These are phyloP conservation scores for Lamellibrachia columna DNA, from an alignment of 2,888 invertebrate genomes.

Conservation along the genomic window DNA sequence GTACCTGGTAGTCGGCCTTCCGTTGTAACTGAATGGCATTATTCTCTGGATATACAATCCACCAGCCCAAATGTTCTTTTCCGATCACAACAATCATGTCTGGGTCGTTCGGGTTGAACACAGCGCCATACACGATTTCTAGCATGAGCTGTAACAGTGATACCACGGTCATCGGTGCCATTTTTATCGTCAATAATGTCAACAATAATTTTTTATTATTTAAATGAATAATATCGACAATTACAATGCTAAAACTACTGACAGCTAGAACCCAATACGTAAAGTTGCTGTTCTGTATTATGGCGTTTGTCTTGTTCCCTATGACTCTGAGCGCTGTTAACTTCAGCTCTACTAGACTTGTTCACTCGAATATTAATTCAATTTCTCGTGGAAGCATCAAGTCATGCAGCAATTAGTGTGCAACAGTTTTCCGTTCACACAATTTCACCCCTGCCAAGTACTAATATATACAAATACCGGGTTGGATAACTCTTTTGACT, in stretches of 20 bases:
- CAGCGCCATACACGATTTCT: conserved; percentile 54
- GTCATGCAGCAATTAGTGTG: too few species aligned
- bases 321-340: background rate
- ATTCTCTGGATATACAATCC: conserved; percentile 52
- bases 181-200: background rate
- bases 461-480: too few species aligned
- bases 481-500: too few species aligned
- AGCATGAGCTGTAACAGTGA: conserved; percentile 46
- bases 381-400: background rate
- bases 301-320: background rate
- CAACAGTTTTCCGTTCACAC: too few species aligned
- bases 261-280: background rate
- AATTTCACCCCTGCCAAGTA: too few species aligned
- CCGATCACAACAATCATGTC: conserved; percentile 57
- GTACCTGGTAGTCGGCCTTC: conserved; percentile 58
- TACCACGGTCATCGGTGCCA: background rate
- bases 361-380: background rate
- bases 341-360: background rate
- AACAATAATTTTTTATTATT: too few species aligned
- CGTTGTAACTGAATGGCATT: conserved; percentile 45
- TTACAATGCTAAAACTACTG: background rate
- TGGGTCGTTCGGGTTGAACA: conserved; percentile 52
- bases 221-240: background rate
- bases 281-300: background rate
- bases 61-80: conserved; percentile 61